Conservation (phyloP, 1,140 invertebrate species). For the Drosophila mauritiana region DNA sequence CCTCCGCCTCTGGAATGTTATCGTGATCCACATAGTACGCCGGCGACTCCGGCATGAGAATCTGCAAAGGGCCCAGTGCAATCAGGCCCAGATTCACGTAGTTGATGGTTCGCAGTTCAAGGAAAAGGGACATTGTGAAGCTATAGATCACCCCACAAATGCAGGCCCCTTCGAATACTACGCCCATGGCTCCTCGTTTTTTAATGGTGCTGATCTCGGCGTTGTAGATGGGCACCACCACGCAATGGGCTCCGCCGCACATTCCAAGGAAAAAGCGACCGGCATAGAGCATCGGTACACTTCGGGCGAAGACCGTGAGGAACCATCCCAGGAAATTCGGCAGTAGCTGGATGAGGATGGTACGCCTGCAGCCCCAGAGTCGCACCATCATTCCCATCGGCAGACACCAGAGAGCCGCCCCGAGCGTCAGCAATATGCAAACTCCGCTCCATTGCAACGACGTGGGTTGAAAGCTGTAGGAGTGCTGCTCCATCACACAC, state of each 20-base stretch:
- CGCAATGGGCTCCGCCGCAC: conserved; percentile 88
- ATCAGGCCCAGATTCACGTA: conserved; percentile 86
- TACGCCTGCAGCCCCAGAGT: conserved; percentile 88
- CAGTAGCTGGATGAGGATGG: conserved; percentile 87
- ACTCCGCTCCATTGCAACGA: conserved; percentile 44
- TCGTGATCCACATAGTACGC: conserved; percentile 84
- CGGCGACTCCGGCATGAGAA: conserved; percentile 90
- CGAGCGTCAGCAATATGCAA: conserved; percentile 33
- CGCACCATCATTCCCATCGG: conserved; percentile 88
- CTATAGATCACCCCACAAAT: conserved; percentile 87
- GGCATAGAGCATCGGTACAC: conserved; percentile 86
- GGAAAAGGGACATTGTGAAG: conserved; percentile 85
- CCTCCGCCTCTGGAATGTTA: conserved; percentile 87
- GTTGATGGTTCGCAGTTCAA: conserved; percentile 85
- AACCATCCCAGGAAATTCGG: conserved; percentile 89
- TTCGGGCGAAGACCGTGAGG: conserved; percentile 86
- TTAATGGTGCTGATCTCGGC: conserved; percentile 89
- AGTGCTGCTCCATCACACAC: conserved; percentile 70
- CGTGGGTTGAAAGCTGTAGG: conserved; percentile 62
- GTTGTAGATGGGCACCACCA: conserved; percentile 89
- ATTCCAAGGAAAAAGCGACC: conserved; percentile 89
- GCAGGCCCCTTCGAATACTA: conserved; percentile 88
- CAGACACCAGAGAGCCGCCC: conserved; percentile 86
- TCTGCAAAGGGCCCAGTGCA: conserved; percentile 86
- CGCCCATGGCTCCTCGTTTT: conserved; percentile 89